A percentile compares a stretch with the other conserved stretches of the same genome.
Evolutionary conservation across 2,888 invertebrate species (phyloP).

Genomic region (Caenorhabditis panamensis): DNA sequence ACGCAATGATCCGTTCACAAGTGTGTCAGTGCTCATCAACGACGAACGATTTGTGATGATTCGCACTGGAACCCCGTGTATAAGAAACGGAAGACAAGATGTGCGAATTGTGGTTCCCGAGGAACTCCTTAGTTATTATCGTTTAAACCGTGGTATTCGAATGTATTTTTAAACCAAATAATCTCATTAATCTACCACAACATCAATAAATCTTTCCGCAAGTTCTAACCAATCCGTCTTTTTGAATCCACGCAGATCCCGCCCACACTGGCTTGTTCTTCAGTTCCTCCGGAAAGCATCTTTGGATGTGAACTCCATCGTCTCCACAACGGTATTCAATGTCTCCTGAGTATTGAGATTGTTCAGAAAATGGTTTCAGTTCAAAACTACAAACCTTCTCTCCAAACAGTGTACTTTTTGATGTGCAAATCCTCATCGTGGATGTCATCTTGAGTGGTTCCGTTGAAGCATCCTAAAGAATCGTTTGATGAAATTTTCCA

Average conservation of each 20-base stretch:
- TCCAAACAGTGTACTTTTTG: conserved; percentile 73
- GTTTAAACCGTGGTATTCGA: too few relatives aligned
- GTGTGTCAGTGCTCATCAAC: background rate
- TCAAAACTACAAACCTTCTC: conserved; percentile 42
- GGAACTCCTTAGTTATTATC: background rate
- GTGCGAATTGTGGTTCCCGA: conserved; percentile 6
- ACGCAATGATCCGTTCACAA: conserved; percentile 8
- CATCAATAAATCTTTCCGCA: conserved; percentile 53
- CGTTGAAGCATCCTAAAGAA: conserved; percentile 73
- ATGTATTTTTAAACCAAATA: too few relatives aligned
- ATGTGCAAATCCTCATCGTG: conserved; percentile 72
- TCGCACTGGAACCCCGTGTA: conserved; percentile 14
- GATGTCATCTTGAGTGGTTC: conserved; percentile 70
- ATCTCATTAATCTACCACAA: background rate
- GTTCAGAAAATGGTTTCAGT: too few relatives aligned
- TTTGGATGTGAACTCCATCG: conserved; percentile 73
- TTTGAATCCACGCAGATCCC: conserved; percentile 61
- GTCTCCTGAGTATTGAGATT: too few relatives aligned
- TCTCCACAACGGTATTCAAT: conserved; percentile 72
- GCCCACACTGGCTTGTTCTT: conserved; percentile 57
- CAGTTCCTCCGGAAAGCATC: conserved; percentile 55
- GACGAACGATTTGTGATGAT: background rate
- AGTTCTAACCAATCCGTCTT: conserved; percentile 57
- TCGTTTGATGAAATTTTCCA: background rate
- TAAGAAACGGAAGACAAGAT: conserved; percentile 1